Conservation (phyloP, 2,888 invertebrate genomes). For the Yponomeuta sedellus region DNA sequence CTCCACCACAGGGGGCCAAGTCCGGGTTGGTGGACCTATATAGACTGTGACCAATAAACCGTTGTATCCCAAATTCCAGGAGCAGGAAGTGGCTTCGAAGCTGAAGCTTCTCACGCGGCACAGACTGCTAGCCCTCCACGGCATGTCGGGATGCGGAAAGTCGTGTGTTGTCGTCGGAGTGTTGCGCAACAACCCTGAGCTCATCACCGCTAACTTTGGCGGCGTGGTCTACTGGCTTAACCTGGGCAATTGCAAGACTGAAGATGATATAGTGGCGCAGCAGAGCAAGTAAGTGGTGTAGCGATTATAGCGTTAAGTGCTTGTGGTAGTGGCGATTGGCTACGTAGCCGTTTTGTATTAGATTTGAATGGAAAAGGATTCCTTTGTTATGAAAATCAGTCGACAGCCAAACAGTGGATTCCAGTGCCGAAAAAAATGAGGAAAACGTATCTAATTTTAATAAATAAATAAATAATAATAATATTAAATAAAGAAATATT, state of each 20-base stretch:
- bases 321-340: too few relatives aligned
- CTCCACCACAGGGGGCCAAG: too few relatives aligned
- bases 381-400: too few relatives aligned
- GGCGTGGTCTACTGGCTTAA: constrained; percentile 77
- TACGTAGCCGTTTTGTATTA: too few relatives aligned
- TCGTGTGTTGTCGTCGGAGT: constrained; percentile 80
- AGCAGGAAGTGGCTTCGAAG: constrained; percentile 60
- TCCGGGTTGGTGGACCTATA: too few relatives aligned
- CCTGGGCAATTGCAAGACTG: constrained; percentile 67
- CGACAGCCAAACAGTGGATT: too few relatives aligned
- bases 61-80: constrained; percentile 42
- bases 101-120: constrained; percentile 66
- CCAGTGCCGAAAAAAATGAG: too few relatives aligned
- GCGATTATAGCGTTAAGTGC: background rate
- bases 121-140: constrained; percentile 79
- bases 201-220: constrained; percentile 72
- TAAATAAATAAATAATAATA: too few relatives aligned
- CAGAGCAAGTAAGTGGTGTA: constrained; percentile 53
- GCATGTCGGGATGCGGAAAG: constrained; percentile 87
- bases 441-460: too few relatives aligned
- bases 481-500: too few relatives aligned
- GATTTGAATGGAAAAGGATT: too few relatives aligned
- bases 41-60: too few relatives aligned
- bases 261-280: constrained; percentile 61
- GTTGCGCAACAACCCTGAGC: constrained; percentile 64